These are phyloP conservation scores for Acyrthosiphon pisum DNA, from an alignment of 1,140 invertebrate species.

Conservation along the genomic window DNA sequence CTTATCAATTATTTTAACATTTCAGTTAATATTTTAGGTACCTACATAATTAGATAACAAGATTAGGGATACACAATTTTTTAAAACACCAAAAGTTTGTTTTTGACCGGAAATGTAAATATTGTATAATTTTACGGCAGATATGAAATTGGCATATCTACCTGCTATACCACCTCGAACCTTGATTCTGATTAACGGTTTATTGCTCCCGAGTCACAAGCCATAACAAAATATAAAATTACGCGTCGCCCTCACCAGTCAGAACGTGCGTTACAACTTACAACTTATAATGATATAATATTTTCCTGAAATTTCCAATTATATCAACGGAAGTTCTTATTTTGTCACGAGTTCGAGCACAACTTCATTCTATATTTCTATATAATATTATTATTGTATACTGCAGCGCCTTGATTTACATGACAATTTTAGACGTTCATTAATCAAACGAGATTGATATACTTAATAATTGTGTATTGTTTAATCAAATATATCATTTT, in stretches of 20 bases:
- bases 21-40: not conserved
- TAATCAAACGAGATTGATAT: not conserved
- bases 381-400: not conserved
- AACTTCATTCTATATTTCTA: not conserved
- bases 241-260: not conserved
- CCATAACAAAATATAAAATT: not conserved
- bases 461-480: not conserved
- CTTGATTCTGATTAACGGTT: constrained; percentile 8
- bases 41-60: not conserved
- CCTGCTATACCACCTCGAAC: not conserved
- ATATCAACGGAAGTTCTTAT: not conserved
- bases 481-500: not conserved
- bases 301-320: not conserved
- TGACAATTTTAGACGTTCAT: not conserved
- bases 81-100: not conserved
- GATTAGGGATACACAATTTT: not conserved
- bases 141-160: not conserved
- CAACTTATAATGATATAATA: not conserved
- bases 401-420: not conserved
- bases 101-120: not conserved
- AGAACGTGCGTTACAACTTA: not conserved
- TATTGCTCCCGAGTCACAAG: not conserved
- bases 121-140: not conserved
- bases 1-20: not conserved
- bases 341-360: not conserved